Evolutionary conservation across 2,113 vertebrate genomes (phyloP), one percentile per base, ranked within the genome.

Genomic region (Labeo rohita): DNA sequence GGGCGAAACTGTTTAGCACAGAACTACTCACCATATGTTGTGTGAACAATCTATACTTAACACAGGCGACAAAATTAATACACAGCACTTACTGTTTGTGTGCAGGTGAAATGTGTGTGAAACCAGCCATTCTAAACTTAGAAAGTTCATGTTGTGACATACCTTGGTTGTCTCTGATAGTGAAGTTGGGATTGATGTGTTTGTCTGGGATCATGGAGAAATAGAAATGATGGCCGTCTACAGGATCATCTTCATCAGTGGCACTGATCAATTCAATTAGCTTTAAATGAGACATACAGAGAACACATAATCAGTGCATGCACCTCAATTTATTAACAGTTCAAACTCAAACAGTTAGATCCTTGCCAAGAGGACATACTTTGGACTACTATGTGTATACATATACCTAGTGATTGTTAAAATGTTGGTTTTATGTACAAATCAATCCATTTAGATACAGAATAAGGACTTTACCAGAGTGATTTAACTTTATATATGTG

Each of bases 81-180:
- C 1, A 6, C 34, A 39, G 2, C 15, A 65, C 10, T 65, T 1
- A 72, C 6, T 18, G 43, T 74, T 21, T 23, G 18, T n/a, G 43
- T 0, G 9, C 10, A 47, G 16, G 43, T 47, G 43, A 49, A 23
- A 39, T 1, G 9, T 74, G 21, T 23, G 45, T 49, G 21, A 23
- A 43, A 28, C 8, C 16, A 16, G 36, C 66, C 49, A 56, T 78
- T 78, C 34, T 56, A 39, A 78, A 56, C 34, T 36, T 36, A 36
- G 18, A 85, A 56, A 43, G n/a, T 47, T 78, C 11, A 65, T 50
- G 0, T 9, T 80, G 21, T 80, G 75, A 43, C 76, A n/a, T 87
- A 98, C 97, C 96, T 97, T 95, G 93, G 92, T 98, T 97, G 91
- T 99, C 97, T 91, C 92, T 94, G 76, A 99, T 90, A 9, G 91